Evolutionary conservation across 1,140 invertebrate genomes (phyloP).

Genomic region (Procambarus virginalis): DNA sequence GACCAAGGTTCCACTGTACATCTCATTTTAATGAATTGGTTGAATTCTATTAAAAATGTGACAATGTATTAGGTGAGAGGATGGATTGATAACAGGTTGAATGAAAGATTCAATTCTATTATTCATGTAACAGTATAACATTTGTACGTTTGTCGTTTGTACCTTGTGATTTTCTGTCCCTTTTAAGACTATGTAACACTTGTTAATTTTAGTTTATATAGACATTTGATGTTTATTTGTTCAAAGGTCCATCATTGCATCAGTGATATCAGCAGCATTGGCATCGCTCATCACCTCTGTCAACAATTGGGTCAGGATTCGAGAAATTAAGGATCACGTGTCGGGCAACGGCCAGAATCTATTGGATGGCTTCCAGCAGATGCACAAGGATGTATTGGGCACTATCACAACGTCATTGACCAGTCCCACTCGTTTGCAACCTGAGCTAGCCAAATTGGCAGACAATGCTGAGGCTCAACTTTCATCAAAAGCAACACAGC

Average conservation of each 20-base stretch:
- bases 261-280: slow-evolving; percentile 55
- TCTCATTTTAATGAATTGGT: too few species aligned
- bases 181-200: background rate
- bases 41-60: too few species aligned
- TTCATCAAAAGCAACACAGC: background rate
- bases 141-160: too few species aligned
- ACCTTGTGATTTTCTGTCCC: background rate
- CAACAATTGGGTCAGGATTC: slow-evolving; percentile 56
- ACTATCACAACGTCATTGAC: slow-evolving; percentile 5
- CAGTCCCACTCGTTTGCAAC: background rate
- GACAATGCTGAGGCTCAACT: background rate
- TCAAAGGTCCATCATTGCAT: slow-evolving; percentile 56
- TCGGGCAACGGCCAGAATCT: slow-evolving; percentile 6
- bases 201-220: background rate
- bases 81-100: too few species aligned
- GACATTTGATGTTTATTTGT: background rate
- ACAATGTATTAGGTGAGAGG: too few species aligned
- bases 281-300: slow-evolving; percentile 53
- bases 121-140: background rate
- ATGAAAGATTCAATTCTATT: too few species aligned
- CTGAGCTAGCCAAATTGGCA: background rate
- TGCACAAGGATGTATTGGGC: slow-evolving; percentile 37
- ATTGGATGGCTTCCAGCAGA: slow-evolving; percentile 37
- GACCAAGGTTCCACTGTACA: too few species aligned
- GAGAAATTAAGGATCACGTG: slow-evolving; percentile 54